Evolutionary conservation across 2,113 vertebrate species (phyloP).

Genomic region (Aspidoscelis tigris): DNA sequence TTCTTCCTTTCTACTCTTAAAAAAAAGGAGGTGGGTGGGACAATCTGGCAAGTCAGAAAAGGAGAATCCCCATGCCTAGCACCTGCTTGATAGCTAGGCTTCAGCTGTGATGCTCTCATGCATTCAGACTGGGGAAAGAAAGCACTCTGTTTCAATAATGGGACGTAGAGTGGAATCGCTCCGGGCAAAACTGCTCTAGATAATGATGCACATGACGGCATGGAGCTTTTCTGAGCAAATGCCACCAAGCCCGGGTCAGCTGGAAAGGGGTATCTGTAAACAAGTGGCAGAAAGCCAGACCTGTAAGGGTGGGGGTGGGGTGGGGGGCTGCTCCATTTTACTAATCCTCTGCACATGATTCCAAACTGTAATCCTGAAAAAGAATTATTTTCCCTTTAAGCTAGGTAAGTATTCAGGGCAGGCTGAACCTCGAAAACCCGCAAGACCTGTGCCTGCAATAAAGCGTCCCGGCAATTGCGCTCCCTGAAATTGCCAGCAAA

Average conservation of each 20-base stretch:
- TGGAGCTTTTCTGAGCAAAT: not conserved
- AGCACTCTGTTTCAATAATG: conserved; percentile 23
- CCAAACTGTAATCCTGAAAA: not conserved
- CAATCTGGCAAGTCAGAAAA: not conserved
- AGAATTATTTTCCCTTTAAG: not conserved
- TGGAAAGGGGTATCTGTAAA: not conserved
- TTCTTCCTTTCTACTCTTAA: conserved; percentile 20
- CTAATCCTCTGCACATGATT: not conserved
- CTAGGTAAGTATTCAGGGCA: not conserved
- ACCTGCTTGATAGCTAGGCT: not conserved
- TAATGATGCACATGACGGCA: not conserved
- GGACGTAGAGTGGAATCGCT: not conserved
- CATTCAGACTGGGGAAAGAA: conserved; percentile 34
- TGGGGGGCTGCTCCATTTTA: not conserved
- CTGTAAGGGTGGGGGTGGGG: not conserved
- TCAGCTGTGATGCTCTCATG: not conserved
- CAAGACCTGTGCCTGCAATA: not conserved
- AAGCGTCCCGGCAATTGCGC: not conserved
- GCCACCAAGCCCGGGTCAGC: not conserved
- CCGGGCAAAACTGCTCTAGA: not conserved
- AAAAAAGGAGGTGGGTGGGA: conserved; percentile 8
- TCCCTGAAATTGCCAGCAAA: not conserved
- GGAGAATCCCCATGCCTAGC: too few species aligned
- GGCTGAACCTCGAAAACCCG: not conserved
- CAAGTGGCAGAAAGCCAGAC: not conserved